Evolutionary conservation across 1,140 invertebrate genomes (phyloP).

Genomic region (Cherax quadricarinatus): DNA sequence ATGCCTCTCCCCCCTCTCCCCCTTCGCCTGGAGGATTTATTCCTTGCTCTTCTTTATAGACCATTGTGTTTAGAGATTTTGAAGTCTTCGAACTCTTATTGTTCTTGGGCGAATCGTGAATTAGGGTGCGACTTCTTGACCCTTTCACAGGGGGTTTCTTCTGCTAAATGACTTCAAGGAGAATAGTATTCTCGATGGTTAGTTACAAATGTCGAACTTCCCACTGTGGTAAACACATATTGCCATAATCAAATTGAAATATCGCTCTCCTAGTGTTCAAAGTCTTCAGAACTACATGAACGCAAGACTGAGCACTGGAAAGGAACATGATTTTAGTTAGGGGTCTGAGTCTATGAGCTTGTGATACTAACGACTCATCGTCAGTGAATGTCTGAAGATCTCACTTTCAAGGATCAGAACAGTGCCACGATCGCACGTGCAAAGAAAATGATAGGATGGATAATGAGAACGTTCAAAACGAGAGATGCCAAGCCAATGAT

Average conservation of each 20-base stretch:
- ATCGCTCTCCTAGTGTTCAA: constrained; percentile 17
- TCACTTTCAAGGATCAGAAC: too few relatives aligned
- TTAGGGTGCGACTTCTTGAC: constrained; percentile 46
- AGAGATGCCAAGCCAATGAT: too few relatives aligned
- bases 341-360: not conserved
- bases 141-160: not conserved
- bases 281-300: constrained; percentile 2
- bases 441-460: too few relatives aligned
- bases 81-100: constrained; percentile 51
- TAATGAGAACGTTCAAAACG: too few relatives aligned
- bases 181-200: constrained; percentile 22
- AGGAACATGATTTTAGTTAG: constrained; percentile 15
- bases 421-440: too few relatives aligned
- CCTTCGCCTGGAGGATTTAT: constrained; percentile 48
- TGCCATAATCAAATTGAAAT: constrained; percentile 30
- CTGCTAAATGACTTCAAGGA: constrained; percentile 28
- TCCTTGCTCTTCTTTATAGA: constrained; percentile 61
- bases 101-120: constrained; percentile 54
- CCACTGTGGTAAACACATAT: constrained; percentile 22
- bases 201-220: constrained; percentile 21
- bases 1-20: constrained; percentile 9
- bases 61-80: constrained; percentile 57
- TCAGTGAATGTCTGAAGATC: too few relatives aligned
- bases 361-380: not conserved
- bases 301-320: not conserved